Percentiles rank a stretch among this genome's conserved stretches.
Evolutionary conservation across 2,113 vertebrate species (phyloP).

Genomic region (Microtus pennsylvanicus): DNA sequence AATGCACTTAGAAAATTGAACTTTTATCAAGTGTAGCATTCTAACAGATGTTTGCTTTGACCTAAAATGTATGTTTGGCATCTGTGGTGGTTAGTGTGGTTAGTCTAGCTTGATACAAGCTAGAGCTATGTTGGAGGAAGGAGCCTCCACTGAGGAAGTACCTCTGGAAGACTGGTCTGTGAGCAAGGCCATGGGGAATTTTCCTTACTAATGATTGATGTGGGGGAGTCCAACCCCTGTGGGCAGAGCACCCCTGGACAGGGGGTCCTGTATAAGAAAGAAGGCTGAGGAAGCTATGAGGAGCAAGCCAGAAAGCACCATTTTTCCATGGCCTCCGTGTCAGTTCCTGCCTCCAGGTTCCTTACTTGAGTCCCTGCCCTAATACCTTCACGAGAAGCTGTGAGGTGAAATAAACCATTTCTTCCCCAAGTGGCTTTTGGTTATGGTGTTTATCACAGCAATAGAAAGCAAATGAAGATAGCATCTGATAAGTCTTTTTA

Average conservation of each 20-base stretch:
- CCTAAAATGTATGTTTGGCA: conserved; percentile 28
- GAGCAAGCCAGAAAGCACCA: neutral
- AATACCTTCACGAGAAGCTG: neutral
- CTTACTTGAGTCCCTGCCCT: neutral
- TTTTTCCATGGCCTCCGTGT: neutral
- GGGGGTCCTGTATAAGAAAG: neutral
- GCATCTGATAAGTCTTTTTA: conserved; percentile 42
- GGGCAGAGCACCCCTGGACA: neutral
- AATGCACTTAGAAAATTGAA: conserved; percentile 5
- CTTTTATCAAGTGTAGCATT: conserved; percentile 21
- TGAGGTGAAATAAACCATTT: neutral
- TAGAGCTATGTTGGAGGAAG: neutral
- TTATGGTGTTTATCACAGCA: neutral
- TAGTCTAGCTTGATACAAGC: neutral
- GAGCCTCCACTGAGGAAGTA: neutral
- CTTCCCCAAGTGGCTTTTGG: neutral
- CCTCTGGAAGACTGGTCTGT: too few relatives aligned
- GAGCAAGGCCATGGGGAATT: neutral
- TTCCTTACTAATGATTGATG: neutral
- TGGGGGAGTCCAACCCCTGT: neutral
- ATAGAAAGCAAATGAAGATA: neutral
- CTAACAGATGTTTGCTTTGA: conserved; percentile 51
- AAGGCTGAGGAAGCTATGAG: neutral
- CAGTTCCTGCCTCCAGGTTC: neutral
- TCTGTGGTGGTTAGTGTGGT: neutral